These are phyloP conservation scores for Harpalus rubripes DNA, from an alignment of 2,888 invertebrate genomes.

Conservation along the genomic window DNA sequence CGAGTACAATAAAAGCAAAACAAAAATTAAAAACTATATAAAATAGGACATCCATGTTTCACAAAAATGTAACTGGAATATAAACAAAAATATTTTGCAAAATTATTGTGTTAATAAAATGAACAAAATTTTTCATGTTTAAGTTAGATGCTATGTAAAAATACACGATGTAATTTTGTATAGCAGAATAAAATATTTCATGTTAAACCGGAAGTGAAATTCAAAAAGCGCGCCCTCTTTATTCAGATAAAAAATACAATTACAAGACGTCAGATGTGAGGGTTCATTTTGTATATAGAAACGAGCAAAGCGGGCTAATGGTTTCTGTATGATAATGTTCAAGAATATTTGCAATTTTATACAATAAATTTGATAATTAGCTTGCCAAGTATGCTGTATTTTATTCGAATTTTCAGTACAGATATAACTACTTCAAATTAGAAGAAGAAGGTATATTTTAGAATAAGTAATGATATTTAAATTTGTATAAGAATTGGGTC, in stretches of 20 bases:
- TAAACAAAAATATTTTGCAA: too few relatives aligned
- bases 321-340: slow-evolving; percentile 18
- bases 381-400: not conserved
- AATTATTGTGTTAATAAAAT: too few relatives aligned
- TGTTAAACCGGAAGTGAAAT: not conserved
- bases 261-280: slow-evolving; percentile 9
- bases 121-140: not conserved
- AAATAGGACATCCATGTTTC: too few relatives aligned
- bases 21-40: too few relatives aligned
- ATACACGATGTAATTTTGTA: not conserved
- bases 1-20: too few relatives aligned
- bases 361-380: slow-evolving; percentile 24
- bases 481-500: too few relatives aligned
- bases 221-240: not conserved
- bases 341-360: slow-evolving; percentile 30
- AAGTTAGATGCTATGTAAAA: not conserved
- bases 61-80: too few relatives aligned
- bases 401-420: not conserved
- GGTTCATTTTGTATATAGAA: not conserved
- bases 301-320: not conserved
- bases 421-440: not conserved
- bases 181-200: not conserved
- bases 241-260: slow-evolving; percentile 3
- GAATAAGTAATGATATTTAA: too few relatives aligned
- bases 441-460: too few relatives aligned